phyloP scores from a whole-genome alignment of 2,797 vertebrate genomes.

The Rhinogobio ventralis region DNA sequence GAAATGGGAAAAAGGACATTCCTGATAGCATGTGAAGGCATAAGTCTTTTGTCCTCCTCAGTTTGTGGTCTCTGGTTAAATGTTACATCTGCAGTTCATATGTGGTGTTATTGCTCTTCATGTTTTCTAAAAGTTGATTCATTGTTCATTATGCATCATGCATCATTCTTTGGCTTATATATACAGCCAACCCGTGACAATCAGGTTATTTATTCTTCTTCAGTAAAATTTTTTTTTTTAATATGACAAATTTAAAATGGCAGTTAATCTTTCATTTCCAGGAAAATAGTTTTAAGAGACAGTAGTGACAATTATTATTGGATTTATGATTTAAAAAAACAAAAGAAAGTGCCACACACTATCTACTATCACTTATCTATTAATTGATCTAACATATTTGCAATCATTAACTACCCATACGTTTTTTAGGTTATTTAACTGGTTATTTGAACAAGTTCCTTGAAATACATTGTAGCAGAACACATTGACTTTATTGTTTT shows the following conservation, averaged over 20 bases:
- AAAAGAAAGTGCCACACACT: too few relatives aligned
- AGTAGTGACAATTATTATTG: not conserved
- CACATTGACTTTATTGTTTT: not conserved
- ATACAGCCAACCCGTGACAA: not conserved
- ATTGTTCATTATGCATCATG: too few relatives aligned
- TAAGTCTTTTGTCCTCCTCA: too few relatives aligned
- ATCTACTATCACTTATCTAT: too few relatives aligned
- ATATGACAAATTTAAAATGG: not conserved
- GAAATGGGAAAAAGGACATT: too few relatives aligned
- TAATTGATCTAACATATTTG: not conserved
- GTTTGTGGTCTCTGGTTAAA: not conserved
- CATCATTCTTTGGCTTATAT: too few relatives aligned
- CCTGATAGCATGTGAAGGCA: too few relatives aligned
- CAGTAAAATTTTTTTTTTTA: too few relatives aligned
- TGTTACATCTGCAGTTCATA: not conserved
- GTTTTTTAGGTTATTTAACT: not conserved
- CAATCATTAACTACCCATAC: not conserved
- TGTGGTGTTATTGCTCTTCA: not conserved
- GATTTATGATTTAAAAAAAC: not conserved
- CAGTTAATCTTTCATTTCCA: not conserved
- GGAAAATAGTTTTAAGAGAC: not conserved
- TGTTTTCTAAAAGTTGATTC: not conserved
- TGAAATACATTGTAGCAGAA: not conserved
- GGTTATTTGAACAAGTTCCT: slow-evolving; percentile 3
- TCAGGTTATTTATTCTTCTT: not conserved